These are phyloP conservation scores for Haliclona indistincta DNA, from an alignment of 37 sponge, comb jelly and placozoan species.

Conservation along the genomic window DNA sequence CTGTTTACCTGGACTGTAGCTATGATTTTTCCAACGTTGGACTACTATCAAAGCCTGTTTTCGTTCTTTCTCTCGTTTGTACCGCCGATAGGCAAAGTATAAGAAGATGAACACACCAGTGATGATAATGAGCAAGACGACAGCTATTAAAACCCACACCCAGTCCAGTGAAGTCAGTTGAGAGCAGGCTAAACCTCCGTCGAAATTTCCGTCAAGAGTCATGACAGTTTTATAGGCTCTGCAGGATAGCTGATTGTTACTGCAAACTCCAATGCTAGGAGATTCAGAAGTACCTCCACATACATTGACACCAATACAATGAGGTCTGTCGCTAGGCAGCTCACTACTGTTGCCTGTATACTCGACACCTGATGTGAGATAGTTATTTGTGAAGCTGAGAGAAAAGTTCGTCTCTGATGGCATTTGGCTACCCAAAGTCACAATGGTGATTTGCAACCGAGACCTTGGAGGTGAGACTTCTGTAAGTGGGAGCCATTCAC, in stretches of 20 bases:
- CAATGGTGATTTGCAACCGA: slow-evolving; percentile 62
- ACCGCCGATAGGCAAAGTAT: slow-evolving; percentile 50
- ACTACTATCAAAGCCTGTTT: slow-evolving; percentile 69
- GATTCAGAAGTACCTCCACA: slow-evolving; percentile 26
- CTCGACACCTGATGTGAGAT: slow-evolving; percentile 21
- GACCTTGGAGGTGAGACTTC: too few species aligned
- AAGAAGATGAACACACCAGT: slow-evolving; percentile 32
- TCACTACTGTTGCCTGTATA: slow-evolving; percentile 19
- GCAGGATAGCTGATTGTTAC: slow-evolving; percentile 57
- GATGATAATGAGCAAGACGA: slow-evolving; percentile 51
- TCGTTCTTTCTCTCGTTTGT: slow-evolving; percentile 50
- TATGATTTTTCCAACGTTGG: slow-evolving; percentile 71
- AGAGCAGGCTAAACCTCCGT: slow-evolving; percentile 4
- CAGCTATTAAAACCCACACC: slow-evolving; percentile 60
- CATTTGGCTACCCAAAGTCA: slow-evolving; percentile 4
- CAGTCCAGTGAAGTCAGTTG: slow-evolving; percentile 17
- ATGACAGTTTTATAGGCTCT: slow-evolving; percentile 50
- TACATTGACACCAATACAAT: slow-evolving; percentile 86
- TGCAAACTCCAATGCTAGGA: slow-evolving; percentile 73
- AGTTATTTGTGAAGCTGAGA: slow-evolving; percentile 68
- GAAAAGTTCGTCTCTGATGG: slow-evolving; percentile 14
- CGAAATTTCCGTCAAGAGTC: slow-evolving; percentile 43
- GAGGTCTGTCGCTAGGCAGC: slow-evolving; percentile 49
- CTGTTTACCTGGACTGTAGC: slow-evolving; percentile 65
- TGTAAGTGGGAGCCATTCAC: slow-evolving; percentile 62